Conservation (phyloP, 2,113 vertebrate genomes). For the Planiliza haematocheilus region DNA sequence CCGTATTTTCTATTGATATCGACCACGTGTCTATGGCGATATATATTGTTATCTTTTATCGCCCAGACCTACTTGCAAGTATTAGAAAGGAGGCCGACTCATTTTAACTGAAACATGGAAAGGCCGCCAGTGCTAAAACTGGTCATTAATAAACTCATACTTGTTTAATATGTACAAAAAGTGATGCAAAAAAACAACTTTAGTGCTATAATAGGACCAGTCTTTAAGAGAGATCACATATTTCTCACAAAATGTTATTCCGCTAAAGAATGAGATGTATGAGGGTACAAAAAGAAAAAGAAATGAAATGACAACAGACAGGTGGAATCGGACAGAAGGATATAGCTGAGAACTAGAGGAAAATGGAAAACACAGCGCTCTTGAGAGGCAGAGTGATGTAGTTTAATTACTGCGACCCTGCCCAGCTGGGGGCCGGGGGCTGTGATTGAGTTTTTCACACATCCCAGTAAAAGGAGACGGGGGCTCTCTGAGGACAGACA, state of each 20-base stretch:
- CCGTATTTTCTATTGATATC: no score
- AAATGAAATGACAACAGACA: background rate
- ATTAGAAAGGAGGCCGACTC: no score
- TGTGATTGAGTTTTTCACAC: conserved; percentile 79
- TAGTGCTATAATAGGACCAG: no score
- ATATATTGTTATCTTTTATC: no score
- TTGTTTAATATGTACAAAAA: no score
- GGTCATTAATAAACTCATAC: no score
- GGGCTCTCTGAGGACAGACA: conserved; percentile 60
- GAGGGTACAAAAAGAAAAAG: background rate
- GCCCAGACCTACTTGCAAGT: no score
- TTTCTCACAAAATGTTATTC: background rate
- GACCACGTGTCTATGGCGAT: no score
- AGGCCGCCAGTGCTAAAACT: no score
- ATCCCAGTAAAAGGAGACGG: conserved; percentile 52
- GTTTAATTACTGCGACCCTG: conserved; percentile 74
- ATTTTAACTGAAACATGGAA: no score
- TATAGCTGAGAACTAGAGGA: conserved; percentile 15
- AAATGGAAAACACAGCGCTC: conserved; percentile 16
- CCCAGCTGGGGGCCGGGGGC: conserved; percentile 63
- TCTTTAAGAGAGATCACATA: background rate
- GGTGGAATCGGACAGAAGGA: background rate
- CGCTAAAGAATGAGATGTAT: background rate
- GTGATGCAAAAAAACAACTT: no score
- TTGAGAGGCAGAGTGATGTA: conserved; percentile 51